These are phyloP conservation scores for Andrena bicolor DNA, from an alignment of 2,888 invertebrate genomes.

Conservation along the genomic window DNA sequence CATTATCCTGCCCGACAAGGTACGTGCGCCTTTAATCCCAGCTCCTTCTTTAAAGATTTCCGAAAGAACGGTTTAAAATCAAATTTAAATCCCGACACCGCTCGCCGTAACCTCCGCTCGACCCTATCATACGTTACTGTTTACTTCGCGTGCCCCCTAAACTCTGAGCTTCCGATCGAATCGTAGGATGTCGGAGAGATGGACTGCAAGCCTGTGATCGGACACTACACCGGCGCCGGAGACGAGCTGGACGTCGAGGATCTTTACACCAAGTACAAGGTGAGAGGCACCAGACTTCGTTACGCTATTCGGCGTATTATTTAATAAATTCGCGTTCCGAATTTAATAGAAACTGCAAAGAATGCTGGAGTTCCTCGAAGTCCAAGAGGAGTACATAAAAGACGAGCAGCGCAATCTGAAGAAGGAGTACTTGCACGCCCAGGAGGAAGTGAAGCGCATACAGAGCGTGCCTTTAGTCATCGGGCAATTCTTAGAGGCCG, in stretches of 20 bases:
- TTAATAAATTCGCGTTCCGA: too few species aligned
- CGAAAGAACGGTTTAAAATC: not conserved
- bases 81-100: conserved; percentile 2
- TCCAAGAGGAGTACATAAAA: conserved; percentile 99
- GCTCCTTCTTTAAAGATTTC: not conserved
- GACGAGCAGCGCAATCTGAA: conserved; percentile 99
- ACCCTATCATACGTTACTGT: conserved; percentile 9
- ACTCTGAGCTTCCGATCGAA: conserved; percentile 1
- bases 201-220: conserved; percentile 89
- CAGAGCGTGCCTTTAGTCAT: conserved; percentile 99
- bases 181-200: conserved; percentile 78
- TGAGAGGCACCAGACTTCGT: conserved; percentile 76
- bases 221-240: conserved; percentile 89
- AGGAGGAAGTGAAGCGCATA: conserved; percentile 98
- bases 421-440: conserved; percentile 99
- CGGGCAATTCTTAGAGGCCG: conserved; percentile 99
- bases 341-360: conserved; percentile 94
- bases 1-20: conserved; percentile 92
- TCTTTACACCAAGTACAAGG: conserved; percentile 98
- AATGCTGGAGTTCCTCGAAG: conserved; percentile 98
- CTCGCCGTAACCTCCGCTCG: conserved; percentile 41
- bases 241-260: conserved; percentile 96
- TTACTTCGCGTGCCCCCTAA: conserved; percentile 4
- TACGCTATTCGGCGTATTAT: not conserved
- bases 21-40: conserved; percentile 82